Evolutionary conservation across 2,113 vertebrate species (phyloP), one percentile per base, ranked within the genome.

Genomic region (Syngnathus floridae): DNA sequence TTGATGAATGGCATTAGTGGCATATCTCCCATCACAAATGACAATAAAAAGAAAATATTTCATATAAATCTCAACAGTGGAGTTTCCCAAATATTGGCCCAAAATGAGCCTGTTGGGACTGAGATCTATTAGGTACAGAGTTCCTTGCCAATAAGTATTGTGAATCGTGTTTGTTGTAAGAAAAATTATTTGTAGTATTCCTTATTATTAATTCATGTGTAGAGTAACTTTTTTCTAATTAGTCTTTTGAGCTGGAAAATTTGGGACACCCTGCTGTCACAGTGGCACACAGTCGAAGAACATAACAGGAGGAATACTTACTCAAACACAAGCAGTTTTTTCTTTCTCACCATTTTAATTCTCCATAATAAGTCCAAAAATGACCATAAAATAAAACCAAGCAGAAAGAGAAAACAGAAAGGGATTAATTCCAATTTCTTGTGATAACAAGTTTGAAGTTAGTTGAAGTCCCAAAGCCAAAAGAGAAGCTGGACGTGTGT

Each of bases 301-400:
- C 10, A 22, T 11, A 60, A 60, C 14, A 5, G 57, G 58, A 60
- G 58, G 8, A 19, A 80, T 83, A 90, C 90, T 90, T 72, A 91
- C 89, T 81, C 81, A 76, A 83, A 73, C 82, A 83, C 78, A 72
- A 77, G 78, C 59, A 81, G 80, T 77, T 88, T 90, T 86, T 86
- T 91, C 79, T 85, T 87, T 69, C 75, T 84, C 77, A 81, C 70
- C 82, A 81, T 84, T 75, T 89, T 88, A 90, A 71, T 72, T 79
- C 70, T 86, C 88, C 90, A 91, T 90, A 66, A 55, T 85, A 78
- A 78, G 74, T 86, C 70, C 9, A 49, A 31, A 49, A 57, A 79
- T 64, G 62, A 64, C 69, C 68, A 66, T 60, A 67, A 75, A 62
- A 72, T 65, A 74, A 60, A 70, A 49, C 58, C 68, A 22, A 65